Conservation (phyloP, 2,797 vertebrate species). For the Euthynnus affinis region DNA sequence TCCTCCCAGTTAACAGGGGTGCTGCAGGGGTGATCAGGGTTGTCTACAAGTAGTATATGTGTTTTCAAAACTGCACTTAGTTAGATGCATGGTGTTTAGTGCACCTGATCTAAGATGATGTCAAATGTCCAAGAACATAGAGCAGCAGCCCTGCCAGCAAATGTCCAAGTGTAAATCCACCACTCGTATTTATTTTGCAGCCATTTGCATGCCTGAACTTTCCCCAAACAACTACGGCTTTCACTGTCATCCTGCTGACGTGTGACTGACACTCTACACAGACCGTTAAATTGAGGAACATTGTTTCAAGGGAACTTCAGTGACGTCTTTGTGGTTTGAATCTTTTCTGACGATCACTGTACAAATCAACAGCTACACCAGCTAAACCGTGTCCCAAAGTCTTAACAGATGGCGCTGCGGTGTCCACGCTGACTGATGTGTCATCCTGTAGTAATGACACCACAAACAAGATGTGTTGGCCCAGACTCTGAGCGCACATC, state of each 20-base stretch:
- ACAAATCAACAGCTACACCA: slow-evolving; percentile 60
- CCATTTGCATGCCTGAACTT: slow-evolving; percentile 27
- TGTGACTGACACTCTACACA: slow-evolving; percentile 44
- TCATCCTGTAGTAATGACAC: slow-evolving; percentile 46
- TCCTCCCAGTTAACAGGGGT: not conserved
- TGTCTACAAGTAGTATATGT: not conserved
- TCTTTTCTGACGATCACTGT: slow-evolving; percentile 44
- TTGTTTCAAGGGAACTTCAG: slow-evolving; percentile 47
- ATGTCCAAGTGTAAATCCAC: slow-evolving; percentile 36
- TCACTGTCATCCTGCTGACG: slow-evolving; percentile 39
- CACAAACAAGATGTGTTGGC: slow-evolving; percentile 43
- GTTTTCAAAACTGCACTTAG: not conserved
- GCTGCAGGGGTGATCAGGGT: not conserved
- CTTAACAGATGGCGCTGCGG: slow-evolving; percentile 57
- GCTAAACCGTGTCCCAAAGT: slow-evolving; percentile 51
- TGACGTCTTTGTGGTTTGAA: slow-evolving; percentile 72
- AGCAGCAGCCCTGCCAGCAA: not conserved
- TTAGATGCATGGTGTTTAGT: not conserved
- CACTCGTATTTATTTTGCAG: slow-evolving; percentile 13
- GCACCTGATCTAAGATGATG: slow-evolving; percentile 12
- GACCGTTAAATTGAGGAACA: slow-evolving; percentile 43
- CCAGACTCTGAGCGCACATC: slow-evolving; percentile 20
- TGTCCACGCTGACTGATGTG: slow-evolving; percentile 41
- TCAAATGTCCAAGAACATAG: not conserved
- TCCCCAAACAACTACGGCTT: slow-evolving; percentile 16